Evolutionary conservation across 2,797 vertebrate species (phyloP), one percentile per base, ranked within the genome.

Genomic region (Paratrypauchen microcephalus): DNA sequence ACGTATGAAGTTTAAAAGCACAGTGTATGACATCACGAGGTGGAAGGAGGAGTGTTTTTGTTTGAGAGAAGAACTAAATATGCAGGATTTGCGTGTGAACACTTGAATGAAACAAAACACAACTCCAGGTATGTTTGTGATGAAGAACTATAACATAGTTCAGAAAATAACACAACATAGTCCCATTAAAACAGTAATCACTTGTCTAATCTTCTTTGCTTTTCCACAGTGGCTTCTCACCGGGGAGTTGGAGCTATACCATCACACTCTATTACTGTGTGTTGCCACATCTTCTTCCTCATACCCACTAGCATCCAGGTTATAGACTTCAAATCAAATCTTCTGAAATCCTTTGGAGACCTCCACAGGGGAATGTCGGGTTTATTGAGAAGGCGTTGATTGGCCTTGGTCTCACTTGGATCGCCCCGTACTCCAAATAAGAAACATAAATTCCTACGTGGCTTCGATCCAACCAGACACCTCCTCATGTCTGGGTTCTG

Each of bases 291-390:
- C 79, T 70, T 52, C 16, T 52, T 65, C 71, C 68, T 71, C 55
- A 77, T 76, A 1, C 75, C 71, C 74, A 72, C 81, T 30, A 26
- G 54, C 70, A 74, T 76, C 73, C 68, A 75, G 72, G 76, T 74
- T 81, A 79, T 76, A 73, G 69, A 78, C 88, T 83, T 83, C 73
- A 87, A 86, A 86, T 87, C 80, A 84, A 87, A 88, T 79, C 78
- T 72, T 70, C 41, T 61, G 71, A 74, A 88, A 82, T 81, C 81
- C 75, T 78, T 65, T 54, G 55, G 83, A 82, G 82, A 79, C 73
- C 70, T 88, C 79, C 68, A 63, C 47, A 24, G 76, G 83, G 80
- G 47, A 47, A 81, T 77, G 84, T 72, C 73, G 8, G 57, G 77
- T 87, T 86, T 83, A 89, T 86, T 85, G 83, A 77, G 78, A 79